These are phyloP conservation scores for Zapornia atra DNA, from an alignment of 2,113 vertebrate genomes.

Conservation along the genomic window DNA sequence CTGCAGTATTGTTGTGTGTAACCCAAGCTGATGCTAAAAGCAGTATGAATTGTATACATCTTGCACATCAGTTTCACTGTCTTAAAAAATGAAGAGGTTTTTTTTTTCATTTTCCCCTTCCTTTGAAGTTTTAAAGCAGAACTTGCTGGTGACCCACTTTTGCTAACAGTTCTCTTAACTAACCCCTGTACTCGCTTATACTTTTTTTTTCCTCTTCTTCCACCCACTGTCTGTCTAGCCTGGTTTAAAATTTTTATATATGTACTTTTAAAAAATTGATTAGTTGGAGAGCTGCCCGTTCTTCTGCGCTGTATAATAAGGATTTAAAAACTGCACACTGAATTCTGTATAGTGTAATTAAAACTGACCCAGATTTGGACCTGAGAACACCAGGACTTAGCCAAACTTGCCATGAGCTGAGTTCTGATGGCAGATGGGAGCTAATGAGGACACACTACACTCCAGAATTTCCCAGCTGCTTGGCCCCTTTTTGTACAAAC, in stretches of 20 bases:
- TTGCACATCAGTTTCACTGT: conserved; percentile 46
- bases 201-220: conserved; percentile 58
- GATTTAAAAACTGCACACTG: conserved; percentile 80
- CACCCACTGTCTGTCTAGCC: conserved; percentile 79
- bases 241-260: conserved; percentile 86
- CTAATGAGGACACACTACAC: conserved; percentile 84
- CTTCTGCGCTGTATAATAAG: conserved; percentile 81
- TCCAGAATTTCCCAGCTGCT: conserved; percentile 86
- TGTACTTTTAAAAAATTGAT: conserved; percentile 87
- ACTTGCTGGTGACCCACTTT: conserved; percentile 81
- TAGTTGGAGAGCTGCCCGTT: conserved; percentile 82
- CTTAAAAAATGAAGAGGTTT: conserved; percentile 47
- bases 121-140: conserved; percentile 77
- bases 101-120: conserved; percentile 21
- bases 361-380: conserved; percentile 86
- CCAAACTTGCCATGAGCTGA: conserved; percentile 85
- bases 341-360: conserved; percentile 85
- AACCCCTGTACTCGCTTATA: conserved; percentile 78
- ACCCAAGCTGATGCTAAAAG: conserved; percentile 20
- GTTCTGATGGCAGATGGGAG: conserved; percentile 84
- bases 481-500: conserved; percentile 84
- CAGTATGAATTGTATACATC: conserved; percentile 33
- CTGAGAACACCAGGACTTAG: conserved; percentile 82
- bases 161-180: conserved; percentile 80
- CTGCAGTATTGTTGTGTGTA: neutral